These are phyloP conservation scores for Diuraphis noxia DNA, from an alignment of 1,140 invertebrate genomes.

Conservation along the genomic window DNA sequence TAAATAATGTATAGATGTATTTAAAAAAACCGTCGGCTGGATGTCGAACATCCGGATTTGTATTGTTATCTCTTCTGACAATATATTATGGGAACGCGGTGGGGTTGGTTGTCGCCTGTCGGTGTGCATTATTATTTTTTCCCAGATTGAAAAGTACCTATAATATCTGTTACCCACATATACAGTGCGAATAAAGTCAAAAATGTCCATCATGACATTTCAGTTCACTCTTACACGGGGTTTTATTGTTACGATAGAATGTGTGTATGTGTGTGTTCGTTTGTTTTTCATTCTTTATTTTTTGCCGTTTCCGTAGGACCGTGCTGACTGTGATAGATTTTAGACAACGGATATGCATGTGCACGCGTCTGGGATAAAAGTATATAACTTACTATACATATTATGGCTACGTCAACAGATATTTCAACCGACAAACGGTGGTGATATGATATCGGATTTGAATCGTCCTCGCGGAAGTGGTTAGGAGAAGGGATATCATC, in stretches of 20 bases:
- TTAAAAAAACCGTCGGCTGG: not conserved
- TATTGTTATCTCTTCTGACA: conserved; percentile 4
- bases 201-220: not conserved
- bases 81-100: not conserved
- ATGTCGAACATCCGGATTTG: not conserved
- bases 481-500: not conserved
- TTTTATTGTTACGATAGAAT: not conserved
- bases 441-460: not conserved
- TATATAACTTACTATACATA: not conserved
- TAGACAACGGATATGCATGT: not conserved
- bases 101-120: not conserved
- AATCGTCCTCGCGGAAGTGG: not conserved
- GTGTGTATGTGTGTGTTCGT: not conserved
- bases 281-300: not conserved
- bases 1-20: not conserved
- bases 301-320: not conserved
- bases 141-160: not conserved
- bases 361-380: not conserved
- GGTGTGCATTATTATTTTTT: not conserved
- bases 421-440: not conserved
- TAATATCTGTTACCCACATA: not conserved
- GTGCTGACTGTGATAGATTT: not conserved
- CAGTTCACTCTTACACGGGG: not conserved
- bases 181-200: not conserved
- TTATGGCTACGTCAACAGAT: not conserved